Base-by-base conservation (phyloP, 2,113 vertebrate genomes). In the Elachura formosa region DNA sequence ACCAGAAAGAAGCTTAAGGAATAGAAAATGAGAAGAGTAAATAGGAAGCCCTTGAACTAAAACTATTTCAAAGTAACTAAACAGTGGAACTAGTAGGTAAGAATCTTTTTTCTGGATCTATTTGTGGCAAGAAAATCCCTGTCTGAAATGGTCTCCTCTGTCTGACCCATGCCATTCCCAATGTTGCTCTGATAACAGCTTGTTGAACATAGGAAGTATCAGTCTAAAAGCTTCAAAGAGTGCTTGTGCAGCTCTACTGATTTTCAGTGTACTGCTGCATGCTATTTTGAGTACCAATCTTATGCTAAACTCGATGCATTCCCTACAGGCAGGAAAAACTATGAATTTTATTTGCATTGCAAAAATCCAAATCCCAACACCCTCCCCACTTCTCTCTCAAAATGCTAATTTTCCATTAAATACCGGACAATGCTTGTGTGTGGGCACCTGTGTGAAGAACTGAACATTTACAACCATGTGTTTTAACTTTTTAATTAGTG, bases 331-430 rank as follows among this genome's bases (percentile, higher is more conserved):
- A 75, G 38, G 16, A 75, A 78, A 66, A 78, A n/a, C n/a, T n/a
- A n/a, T n/a, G n/a, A n/a, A 23, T 3, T 3, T 2, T 26, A 1
- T 25, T 8, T 54, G 13, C 7, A 56, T 4, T 41, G 16, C 12
- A 29, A n/a, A 67, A 69, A 9, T 0, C 0, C 14, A 52, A 38
- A 41, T 9, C 11, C 11, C 56, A 56, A 21, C 3, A 5, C 12
- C 18, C 1, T 21, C 5, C 9, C 56, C 8, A 11, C 3, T 45
- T 31, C 29, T 59, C 34, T 67, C 36, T 77, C 36, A 62, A 24
- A 23, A n/a, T n/a, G 49, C 31, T 52, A 2, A 17, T 19, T 83
- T 83, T 63, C 19, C 20, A 45, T 19, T 14, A 28, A 59, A 67
- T 54, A 25, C 10, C 22, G 63, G n/a, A 5, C 5, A 62, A 33